A percentile compares a stretch with the other conserved stretches of the same genome.
phyloP scores from a whole-genome alignment of 2,888 invertebrate species.

The Strigamia crassipes region DNA sequence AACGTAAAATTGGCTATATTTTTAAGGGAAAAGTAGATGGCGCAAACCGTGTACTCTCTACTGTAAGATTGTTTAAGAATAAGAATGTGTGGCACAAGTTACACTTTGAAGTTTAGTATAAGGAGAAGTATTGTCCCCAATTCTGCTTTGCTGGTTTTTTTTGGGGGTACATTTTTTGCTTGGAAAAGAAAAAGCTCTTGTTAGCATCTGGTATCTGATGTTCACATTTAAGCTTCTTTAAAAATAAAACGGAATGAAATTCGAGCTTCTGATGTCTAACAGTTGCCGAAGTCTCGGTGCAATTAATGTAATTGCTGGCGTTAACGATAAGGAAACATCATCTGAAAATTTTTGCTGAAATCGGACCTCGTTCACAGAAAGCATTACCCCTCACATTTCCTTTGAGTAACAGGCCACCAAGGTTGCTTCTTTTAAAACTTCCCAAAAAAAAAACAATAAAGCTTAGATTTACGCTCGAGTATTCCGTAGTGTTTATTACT shows the following conservation, averaged over 20 bases:
- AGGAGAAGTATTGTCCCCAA: too few relatives aligned
- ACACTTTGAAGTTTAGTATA: too few relatives aligned
- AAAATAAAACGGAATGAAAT: not conserved
- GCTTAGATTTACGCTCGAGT: too few relatives aligned
- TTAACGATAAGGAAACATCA: constrained; percentile 10
- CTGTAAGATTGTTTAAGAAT: too few relatives aligned
- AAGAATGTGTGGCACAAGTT: too few relatives aligned
- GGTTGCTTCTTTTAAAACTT: not conserved
- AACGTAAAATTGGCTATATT: too few relatives aligned
- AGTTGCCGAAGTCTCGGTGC: not conserved
- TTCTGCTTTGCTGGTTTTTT: too few relatives aligned
- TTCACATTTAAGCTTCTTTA: not conserved
- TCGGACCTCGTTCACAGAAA: not conserved
- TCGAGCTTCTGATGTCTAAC: not conserved
- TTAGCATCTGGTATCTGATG: not conserved
- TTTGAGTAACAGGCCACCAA: not conserved
- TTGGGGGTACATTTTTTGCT: too few relatives aligned
- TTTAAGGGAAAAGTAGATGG: too few relatives aligned
- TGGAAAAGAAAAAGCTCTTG: not conserved
- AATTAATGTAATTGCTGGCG: constrained; percentile 4
- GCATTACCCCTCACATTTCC: not conserved
- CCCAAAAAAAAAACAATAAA: too few relatives aligned
- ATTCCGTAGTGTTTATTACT: too few relatives aligned
- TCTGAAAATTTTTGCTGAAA: constrained; percentile 4
- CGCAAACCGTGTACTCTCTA: too few relatives aligned